Percentiles rank a stretch among this genome's conserved stretches.
Conservation (phyloP, 2,888 invertebrate species). For the Pachliopta kotzebuea region DNA sequence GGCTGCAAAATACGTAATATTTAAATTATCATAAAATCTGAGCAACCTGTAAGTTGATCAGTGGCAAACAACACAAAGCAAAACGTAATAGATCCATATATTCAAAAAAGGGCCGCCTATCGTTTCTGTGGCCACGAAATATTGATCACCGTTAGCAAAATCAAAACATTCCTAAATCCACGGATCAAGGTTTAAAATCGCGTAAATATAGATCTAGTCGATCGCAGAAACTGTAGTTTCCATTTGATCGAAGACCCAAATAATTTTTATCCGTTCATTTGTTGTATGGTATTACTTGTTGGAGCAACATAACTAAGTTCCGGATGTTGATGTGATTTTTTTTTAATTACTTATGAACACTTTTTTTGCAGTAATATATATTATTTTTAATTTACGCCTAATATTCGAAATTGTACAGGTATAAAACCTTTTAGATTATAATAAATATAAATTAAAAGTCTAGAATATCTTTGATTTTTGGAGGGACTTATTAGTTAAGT, state of each 20-base stretch:
- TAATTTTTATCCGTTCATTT: constrained; percentile 24
- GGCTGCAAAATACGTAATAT: neutral
- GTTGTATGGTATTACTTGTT: constrained; percentile 22
- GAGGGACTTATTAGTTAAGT: too few species aligned
- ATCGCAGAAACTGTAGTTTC: constrained; percentile 20
- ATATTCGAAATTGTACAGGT: neutral
- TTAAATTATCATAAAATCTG: constrained; percentile 9
- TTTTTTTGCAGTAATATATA: too few species aligned
- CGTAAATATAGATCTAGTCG: constrained; percentile 17
- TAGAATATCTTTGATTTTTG: too few species aligned
- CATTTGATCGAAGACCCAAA: constrained; percentile 28
- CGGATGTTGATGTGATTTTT: constrained; percentile 19
- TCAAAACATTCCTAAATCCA: constrained; percentile 38
- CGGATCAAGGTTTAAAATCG: constrained; percentile 43
- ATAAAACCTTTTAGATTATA: neutral
- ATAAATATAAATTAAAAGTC: neutral
- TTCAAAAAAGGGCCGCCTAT: constrained; percentile 59
- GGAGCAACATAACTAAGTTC: constrained; percentile 18
- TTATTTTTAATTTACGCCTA: too few species aligned
- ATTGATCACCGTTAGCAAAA: constrained; percentile 34
- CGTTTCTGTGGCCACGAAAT: constrained; percentile 36
- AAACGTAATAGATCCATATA: constrained; percentile 71
- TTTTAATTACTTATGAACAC: neutral
- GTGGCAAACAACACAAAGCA: constrained; percentile 55
- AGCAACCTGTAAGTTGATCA: constrained; percentile 49